phyloP scores from a whole-genome alignment of 2,113 vertebrate genomes.

The Etia nguti region DNA sequence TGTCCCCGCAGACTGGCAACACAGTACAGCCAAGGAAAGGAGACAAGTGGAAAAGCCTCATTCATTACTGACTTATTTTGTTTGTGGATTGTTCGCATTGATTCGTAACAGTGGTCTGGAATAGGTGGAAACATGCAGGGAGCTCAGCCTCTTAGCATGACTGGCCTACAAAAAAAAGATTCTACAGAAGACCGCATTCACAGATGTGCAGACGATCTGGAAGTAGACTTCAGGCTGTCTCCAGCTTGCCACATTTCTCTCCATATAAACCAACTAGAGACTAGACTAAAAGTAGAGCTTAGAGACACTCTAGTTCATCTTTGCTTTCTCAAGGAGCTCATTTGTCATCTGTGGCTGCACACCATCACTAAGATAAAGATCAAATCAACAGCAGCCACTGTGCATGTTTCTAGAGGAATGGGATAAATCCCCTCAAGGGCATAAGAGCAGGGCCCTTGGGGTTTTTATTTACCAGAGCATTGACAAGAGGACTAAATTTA shows the following conservation, averaged over 20 bases:
- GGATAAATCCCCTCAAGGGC: constrained; percentile 38
- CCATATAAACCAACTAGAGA: background rate
- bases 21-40: background rate
- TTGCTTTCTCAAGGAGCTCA: background rate
- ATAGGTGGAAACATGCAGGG: background rate
- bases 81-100: constrained; percentile 33
- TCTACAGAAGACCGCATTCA: background rate
- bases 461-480: constrained; percentile 51
- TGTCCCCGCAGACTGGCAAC: constrained; percentile 34
- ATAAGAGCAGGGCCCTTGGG: background rate
- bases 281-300: background rate
- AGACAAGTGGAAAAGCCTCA: constrained; percentile 30
- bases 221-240: background rate
- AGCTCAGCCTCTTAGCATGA: background rate
- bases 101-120: background rate
- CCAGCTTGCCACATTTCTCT: background rate
- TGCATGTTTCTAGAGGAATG: background rate
- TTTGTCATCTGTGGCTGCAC: background rate
- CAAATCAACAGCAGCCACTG: background rate
- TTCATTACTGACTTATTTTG: constrained; percentile 64
- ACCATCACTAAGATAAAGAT: background rate
- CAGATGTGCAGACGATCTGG: background rate
- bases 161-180: constrained; percentile 9
- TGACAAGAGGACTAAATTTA: constrained; percentile 60
- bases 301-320: background rate